Base-by-base conservation (phyloP, 2,113 vertebrate species). In the Corydoras maculifer region DNA sequence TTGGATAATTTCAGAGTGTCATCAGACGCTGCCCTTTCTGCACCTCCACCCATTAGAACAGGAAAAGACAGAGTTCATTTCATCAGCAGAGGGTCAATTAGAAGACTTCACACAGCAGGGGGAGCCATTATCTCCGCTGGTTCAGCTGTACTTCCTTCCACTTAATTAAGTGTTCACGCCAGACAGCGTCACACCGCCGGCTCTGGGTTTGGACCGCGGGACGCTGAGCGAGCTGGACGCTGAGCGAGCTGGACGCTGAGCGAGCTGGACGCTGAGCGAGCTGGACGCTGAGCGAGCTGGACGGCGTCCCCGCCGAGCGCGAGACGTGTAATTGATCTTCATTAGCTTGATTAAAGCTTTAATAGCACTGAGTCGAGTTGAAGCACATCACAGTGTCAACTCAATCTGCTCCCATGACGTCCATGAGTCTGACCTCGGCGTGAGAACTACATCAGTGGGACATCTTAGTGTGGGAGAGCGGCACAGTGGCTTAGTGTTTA, bases 321-420 rank as follows among this genome's bases (percentile, higher is more conserved):
- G n/a, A 61, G 79, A 84, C 75, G 76, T 70, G 84, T 84, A 82
- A 88, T 84, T 87, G 86, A 86, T 88, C 86, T 87, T 91, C 85
- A 88, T 89, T 87, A 84, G 12, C 66, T 84, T 85, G 84, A 89
- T 88, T 87, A 86, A 51, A 69, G 72, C 70, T 70, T 78, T 74
- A 83, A 87, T 84, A 77, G 78, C 70, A 77, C 79, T 78, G 75
- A 9, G 18, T 43, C 81, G 72, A 77, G 75, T 43, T 82, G 72
- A 73, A 81, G 84, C 66, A 69, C 76, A 70, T 76, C 67, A 58
- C 50, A 10, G 74, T 53, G 72, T 61, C 57, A 43, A 69, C 55
- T 12, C 43, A 2, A 50, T 69, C 48, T 58, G 18, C 29, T 68
- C 32, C 32, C 31, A 8, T 4, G 11, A 63, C 14, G 32, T 25